Evolutionary conservation across 35 echinoderm and acorn worm genomes (phyloP).

Genomic region (Stichopus chloronotus): DNA sequence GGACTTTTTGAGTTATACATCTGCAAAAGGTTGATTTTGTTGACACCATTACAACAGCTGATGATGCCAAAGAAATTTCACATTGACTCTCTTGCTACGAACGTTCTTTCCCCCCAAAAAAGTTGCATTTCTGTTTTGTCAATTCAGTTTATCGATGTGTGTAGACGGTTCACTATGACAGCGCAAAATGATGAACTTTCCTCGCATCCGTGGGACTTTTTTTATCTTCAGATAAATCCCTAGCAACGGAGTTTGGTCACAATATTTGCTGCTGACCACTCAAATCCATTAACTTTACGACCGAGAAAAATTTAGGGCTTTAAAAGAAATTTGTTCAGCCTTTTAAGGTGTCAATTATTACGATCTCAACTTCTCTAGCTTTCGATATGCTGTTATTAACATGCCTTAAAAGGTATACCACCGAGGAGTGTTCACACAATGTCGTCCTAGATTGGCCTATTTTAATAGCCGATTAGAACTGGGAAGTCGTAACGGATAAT

Average conservation of each 20-base stretch:
- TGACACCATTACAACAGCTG: too few relatives aligned
- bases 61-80: too few relatives aligned
- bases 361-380: not conserved
- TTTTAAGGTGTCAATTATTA: constrained; percentile 18
- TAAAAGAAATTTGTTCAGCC: not conserved
- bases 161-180: not conserved
- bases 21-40: too few relatives aligned
- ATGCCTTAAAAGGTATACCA: not conserved
- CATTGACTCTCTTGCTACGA: too few relatives aligned
- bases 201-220: not conserved
- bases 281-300: constrained; percentile 21
- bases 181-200: not conserved
- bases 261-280: not conserved
- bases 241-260: constrained; percentile 4
- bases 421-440: not conserved
- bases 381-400: not conserved
- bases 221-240: not conserved
- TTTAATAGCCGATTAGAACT: too few relatives aligned
- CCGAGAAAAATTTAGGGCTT: not conserved
- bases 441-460: too few relatives aligned
- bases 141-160: too few relatives aligned
- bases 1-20: not conserved
- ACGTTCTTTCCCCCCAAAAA: too few relatives aligned
- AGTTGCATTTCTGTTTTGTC: too few relatives aligned
- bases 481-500: not conserved